Conservation (phyloP, 2,113 vertebrate species). For the Scalopus aquaticus region DNA sequence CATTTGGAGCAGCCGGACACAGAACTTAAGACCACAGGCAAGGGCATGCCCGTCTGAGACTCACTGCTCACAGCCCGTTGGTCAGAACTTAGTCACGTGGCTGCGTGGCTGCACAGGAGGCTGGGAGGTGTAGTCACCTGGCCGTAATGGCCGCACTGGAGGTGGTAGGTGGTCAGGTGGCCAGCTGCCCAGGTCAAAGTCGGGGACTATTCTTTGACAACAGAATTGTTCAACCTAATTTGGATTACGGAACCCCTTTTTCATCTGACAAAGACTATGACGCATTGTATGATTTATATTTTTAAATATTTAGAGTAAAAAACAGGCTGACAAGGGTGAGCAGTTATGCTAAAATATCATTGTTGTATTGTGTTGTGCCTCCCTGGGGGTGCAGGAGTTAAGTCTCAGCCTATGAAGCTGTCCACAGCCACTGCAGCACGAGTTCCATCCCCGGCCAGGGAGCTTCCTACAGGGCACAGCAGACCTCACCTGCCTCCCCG, state of each 20-base stretch:
- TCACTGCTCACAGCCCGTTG: background rate
- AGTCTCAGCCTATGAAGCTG: no score
- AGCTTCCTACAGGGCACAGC: no score
- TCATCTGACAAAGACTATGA: background rate
- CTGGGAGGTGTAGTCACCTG: background rate
- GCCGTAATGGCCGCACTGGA: no score
- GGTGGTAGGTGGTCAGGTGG: no score
- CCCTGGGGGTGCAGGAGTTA: no score
- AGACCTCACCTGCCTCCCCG: no score
- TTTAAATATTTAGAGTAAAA: no score
- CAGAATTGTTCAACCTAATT: background rate
- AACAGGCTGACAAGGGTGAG: background rate
- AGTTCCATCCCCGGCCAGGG: no score
- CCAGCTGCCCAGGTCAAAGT: background rate
- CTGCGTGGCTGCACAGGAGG: background rate
- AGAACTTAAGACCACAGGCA: rapidly evolving
- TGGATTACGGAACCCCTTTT: no score
- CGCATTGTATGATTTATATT: background rate
- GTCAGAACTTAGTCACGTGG: background rate
- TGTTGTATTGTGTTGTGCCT: no score
- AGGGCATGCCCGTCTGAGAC: no score
- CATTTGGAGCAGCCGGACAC: background rate
- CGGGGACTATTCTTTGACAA: background rate
- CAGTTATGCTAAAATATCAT: background rate
- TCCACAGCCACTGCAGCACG: no score